Base-by-base conservation (phyloP, 2,797 vertebrate genomes). In the Betta splendens region DNA sequence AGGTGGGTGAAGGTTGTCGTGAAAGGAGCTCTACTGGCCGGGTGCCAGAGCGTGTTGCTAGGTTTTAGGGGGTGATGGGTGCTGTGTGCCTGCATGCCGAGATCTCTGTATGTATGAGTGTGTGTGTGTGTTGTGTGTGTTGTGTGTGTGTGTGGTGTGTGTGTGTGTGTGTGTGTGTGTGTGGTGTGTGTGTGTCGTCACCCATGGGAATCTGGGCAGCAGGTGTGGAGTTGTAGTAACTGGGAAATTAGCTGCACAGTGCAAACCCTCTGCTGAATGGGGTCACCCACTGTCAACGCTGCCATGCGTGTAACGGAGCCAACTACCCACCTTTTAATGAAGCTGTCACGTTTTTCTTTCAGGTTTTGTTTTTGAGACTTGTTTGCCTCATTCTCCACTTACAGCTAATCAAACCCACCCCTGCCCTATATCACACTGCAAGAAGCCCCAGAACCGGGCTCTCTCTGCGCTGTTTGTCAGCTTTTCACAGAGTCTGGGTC, bases 181-280 rank as follows among this genome's bases (percentile, higher is more conserved):
- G 68, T 50, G n/a, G 47, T 67, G 52, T 65, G 45, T 58, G 58
- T 68, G 11, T 60, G 31, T 79, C 51, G 59, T 61, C 50, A 81
- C 87, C 80, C 81, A 40, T 76, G 86, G 85, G 88, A 86, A 81
- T 83, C 69, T 81, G 84, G 83, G 85, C 83, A 85, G 83, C 86
- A 85, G 80, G 84, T 90, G 89, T 88, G 88, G n/a, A 92, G 87
- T 87, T 87, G 87, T 86, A 89, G 84, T 92, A 91, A 91, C 89
- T 83, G 87, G 86, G 89, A 89, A 92, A 90, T 90, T 89, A 90
- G 86, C 89, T 85, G 77, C 67, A 75, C 75, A 76, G 87, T 87
- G 88, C 87, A 87, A 82, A 87, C 89, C 86, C 84, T 88, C 69
- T 77, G 65, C 71, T 75, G 85, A 85, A 85, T 61, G 80, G 85